Evolutionary conservation across 1,140 invertebrate species (phyloP).

Genomic region (Drosophila truncata): DNA sequence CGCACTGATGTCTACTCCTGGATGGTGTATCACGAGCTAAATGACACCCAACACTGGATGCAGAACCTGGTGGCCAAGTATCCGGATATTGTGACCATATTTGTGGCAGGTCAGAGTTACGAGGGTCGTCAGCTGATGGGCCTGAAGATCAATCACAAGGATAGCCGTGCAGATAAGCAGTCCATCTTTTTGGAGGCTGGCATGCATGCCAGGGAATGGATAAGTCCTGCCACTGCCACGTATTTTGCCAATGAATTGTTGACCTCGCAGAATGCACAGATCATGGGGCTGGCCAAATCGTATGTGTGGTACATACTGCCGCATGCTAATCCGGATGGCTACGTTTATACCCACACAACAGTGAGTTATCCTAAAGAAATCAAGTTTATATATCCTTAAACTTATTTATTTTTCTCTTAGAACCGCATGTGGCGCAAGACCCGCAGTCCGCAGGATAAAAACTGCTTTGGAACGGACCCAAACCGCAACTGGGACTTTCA

Average conservation of each 20-base stretch:
- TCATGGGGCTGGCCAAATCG: constrained; percentile 86
- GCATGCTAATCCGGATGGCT: constrained; percentile 92
- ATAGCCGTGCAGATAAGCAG: constrained; percentile 57
- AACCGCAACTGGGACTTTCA: constrained; percentile 92
- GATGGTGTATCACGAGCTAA: constrained; percentile 85
- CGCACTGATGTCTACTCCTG: constrained; percentile 68
- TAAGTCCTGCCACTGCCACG: constrained; percentile 89
- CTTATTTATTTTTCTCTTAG: neutral
- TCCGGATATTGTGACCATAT: constrained; percentile 85
- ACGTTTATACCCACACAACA: constrained; percentile 88
- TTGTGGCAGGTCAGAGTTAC: constrained; percentile 87
- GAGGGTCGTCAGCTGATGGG: constrained; percentile 88
- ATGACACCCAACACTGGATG: constrained; percentile 86
- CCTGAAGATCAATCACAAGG: constrained; percentile 85
- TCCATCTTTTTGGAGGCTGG: constrained; percentile 87
- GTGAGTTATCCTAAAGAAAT: neutral
- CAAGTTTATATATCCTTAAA: no score
- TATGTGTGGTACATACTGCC: constrained; percentile 91
- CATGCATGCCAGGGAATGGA: constrained; percentile 92
- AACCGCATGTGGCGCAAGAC: constrained; percentile 92
- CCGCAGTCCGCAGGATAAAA: constrained; percentile 85
- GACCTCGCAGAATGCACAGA: constrained; percentile 83
- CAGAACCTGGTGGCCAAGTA: constrained; percentile 80
- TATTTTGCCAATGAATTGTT: constrained; percentile 89
- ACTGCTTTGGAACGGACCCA: constrained; percentile 89